These are phyloP conservation scores for Tenualosa ilisha DNA, from an alignment of 2,797 vertebrate species.

Conservation along the genomic window DNA sequence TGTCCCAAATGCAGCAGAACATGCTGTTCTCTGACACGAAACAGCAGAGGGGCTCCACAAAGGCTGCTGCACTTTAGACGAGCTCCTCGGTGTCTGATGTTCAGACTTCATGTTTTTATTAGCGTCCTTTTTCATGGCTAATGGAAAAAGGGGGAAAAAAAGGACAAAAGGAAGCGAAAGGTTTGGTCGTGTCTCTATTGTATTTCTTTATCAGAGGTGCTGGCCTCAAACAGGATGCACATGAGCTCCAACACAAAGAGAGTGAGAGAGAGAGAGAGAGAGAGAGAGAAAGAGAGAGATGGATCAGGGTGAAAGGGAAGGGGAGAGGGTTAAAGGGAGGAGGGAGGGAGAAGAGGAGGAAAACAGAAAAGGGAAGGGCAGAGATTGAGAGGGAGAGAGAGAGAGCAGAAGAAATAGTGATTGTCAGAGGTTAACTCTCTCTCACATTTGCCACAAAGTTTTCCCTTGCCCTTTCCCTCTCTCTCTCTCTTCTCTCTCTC, in stretches of 20 bases:
- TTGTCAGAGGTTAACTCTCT: not conserved
- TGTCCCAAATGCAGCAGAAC: not conserved
- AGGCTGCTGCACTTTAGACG: not conserved
- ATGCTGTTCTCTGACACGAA: not conserved
- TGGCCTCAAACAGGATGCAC: not conserved
- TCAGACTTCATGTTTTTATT: not conserved
- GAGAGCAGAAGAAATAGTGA: not conserved
- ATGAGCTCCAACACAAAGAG: not conserved
- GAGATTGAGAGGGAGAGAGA: not conserved
- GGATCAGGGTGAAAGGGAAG: slow-evolving; percentile 7
- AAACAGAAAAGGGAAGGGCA: not conserved
- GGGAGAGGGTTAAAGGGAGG: not conserved
- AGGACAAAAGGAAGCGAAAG: not conserved
- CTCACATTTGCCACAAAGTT: not conserved
- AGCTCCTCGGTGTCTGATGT: not conserved
- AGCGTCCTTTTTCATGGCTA: slow-evolving; percentile 1
- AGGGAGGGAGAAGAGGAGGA: not conserved
- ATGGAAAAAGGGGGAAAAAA: not conserved
- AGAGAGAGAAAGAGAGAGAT: not conserved
- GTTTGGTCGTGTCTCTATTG: not conserved
- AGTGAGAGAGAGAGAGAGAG: not conserved
- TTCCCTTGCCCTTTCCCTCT: not conserved
- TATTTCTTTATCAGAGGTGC: not conserved
- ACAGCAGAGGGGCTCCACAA: not conserved
- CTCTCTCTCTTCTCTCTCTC: not conserved